Evolutionary conservation across 2,797 vertebrate genomes (phyloP), one percentile per base, ranked within the genome.

Genomic region (Lithobates pipiens): DNA sequence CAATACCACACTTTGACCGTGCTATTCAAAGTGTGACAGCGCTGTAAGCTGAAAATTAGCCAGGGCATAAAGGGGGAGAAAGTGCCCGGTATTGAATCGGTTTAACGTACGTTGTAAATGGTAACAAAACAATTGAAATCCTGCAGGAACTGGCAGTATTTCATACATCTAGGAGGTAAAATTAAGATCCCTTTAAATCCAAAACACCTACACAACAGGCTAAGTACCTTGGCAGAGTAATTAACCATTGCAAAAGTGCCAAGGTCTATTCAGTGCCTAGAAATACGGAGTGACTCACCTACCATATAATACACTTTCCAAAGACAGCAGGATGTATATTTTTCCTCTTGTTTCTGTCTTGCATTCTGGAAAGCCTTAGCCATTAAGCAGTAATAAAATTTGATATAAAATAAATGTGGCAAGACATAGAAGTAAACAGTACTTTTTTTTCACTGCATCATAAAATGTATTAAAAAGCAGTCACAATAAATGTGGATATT

Each of bases 401-500:
- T 77, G 80, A 82, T 83, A 29, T 83, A 78, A 83, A 83, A 86
- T 74, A 83, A 86, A 86, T 86, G 80, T 74, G 80, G 85, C 80
- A 78, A 83, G 72, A 42, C 57, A 67, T 74, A 34, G 65, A 27
- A 65, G 69, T 74, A 86, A 83, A 82, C 75, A 78, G 44, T 32
- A 75, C 68, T 74, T 74, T 86, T 74, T 86, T 63, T 68, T 65
- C 29, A 65, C 36, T 46, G 79, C 27, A 72, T 44, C 75, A 29
- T 82, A 82, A 86, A 86, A 83, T 78, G 67, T 86, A 86, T 86
- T 82, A 86, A 86, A 86, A 86, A 86, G 36, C 29, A 78, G 80
- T 82, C 85, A 74, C 63, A 86, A 77, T 78, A 86, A 69, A 86
- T 78, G 76, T 65, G 74, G 50, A 27, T 5, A 54, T 42, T 42